phyloP scores from a whole-genome alignment of 2,797 vertebrate species.

The Emydoidea blandingii region DNA sequence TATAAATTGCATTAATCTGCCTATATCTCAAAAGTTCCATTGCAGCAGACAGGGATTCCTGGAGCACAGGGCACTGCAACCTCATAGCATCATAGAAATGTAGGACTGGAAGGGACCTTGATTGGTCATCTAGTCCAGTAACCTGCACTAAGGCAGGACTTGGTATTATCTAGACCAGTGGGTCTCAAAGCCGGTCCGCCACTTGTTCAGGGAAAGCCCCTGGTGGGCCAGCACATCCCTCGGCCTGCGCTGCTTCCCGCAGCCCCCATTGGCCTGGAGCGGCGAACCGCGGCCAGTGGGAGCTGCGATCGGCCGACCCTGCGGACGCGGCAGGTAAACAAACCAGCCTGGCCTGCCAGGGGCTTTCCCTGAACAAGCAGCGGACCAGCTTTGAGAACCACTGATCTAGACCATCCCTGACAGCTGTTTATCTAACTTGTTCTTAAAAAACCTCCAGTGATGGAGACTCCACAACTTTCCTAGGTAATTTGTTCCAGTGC shows the following conservation, averaged over 20 bases:
- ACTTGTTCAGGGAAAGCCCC: no score
- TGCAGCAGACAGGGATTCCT: not conserved
- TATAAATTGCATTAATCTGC: not conserved
- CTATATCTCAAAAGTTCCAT: not conserved
- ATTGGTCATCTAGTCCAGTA: not conserved
- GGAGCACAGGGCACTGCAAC: rapidly evolving
- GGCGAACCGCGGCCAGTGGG: no score
- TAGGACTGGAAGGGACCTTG: not conserved
- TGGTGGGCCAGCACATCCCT: no score
- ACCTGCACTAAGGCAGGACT: not conserved
- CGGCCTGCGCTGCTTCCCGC: no score
- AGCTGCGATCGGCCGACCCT: no score
- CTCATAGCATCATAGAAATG: not conserved
- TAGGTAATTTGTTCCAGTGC: not conserved
- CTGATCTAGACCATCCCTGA: not conserved
- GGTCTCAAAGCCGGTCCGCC: no score
- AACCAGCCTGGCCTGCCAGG: no score
- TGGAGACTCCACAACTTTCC: not conserved
- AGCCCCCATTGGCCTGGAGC: no score
- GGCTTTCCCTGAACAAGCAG: no score
- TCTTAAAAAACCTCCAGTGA: not conserved
- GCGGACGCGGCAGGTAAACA: no score
- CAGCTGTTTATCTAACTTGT: not conserved
- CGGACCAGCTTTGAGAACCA: no score
- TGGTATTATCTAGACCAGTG: not conserved